phyloP scores from a whole-genome alignment of 2,888 invertebrate species.

The Caenorhabditis panamensis region DNA sequence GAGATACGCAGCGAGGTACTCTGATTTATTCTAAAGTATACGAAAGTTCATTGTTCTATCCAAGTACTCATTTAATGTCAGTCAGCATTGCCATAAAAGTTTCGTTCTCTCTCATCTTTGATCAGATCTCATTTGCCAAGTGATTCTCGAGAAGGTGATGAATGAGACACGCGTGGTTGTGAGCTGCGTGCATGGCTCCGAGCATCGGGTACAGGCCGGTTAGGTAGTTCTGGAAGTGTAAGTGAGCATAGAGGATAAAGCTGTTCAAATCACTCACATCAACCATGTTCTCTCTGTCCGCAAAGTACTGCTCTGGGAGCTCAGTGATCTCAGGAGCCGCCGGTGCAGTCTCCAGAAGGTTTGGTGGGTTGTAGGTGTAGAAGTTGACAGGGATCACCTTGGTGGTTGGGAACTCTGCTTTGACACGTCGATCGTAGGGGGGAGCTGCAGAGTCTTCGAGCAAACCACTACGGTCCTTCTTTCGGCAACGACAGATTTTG shows the following conservation, averaged over 20 bases:
- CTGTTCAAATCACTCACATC: constrained; percentile 17
- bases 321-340: constrained; percentile 28
- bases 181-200: constrained; percentile 39
- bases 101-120: too few relatives aligned
- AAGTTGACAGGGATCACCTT: constrained; percentile 41
- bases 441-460: constrained; percentile 29
- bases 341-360: constrained; percentile 35
- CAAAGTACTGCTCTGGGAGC: constrained; percentile 33
- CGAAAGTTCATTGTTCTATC: too few relatives aligned
- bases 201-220: constrained; percentile 37
- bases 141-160: constrained; percentile 41
- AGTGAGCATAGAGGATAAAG: not conserved
- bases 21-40: not conserved
- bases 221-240: constrained; percentile 51
- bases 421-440: constrained; percentile 14
- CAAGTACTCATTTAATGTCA: too few relatives aligned
- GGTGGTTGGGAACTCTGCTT: constrained; percentile 26
- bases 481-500: constrained; percentile 53
- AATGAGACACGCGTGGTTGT: constrained; percentile 48
- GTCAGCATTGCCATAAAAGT: too few relatives aligned
- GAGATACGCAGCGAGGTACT: not conserved
- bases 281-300: constrained; percentile 3
- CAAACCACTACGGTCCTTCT: constrained; percentile 20
- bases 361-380: constrained; percentile 35
- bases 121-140: too few relatives aligned